Evolutionary conservation across 2,797 vertebrate genomes (phyloP), one percentile per base, ranked within the genome.

Genomic region (Pangasius mekongensis): DNA sequence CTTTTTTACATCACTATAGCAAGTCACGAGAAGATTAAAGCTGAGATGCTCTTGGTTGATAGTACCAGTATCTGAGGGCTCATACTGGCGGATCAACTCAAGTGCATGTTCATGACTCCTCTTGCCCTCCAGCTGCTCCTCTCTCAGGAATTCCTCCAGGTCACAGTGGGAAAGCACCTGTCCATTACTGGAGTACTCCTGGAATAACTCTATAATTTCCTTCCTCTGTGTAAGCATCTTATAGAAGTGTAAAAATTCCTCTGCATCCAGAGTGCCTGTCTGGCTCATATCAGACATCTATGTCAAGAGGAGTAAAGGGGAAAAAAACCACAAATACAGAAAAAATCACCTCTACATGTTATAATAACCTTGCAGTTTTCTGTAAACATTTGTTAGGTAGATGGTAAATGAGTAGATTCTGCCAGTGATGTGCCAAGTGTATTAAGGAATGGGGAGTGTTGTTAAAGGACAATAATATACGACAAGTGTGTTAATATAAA

Each of bases 171-270:
- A 96, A 74, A 99, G 90, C 87, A 94, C 98, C 93, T 97, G 97
- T 82, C 97, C 97, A 73, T 99, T 97, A 88, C 95, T 96, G 0
- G 98, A 99, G 92, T 96, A 98, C 16, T 96, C 95, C 94, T 96
- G 96, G 92, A 99, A 99, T 84, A 99, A 93, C 91, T 96, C 95
- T 92, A 96, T 94, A 62, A 99, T 95, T 30, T 99, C 98, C 5
- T 95, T 94, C 62, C 98, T 96, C 92, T 98, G 95, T 0, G 97
- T 99, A 90, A 99, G 95, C 81, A 98, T 96, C 93, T 98, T 98
- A 91, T 99, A 99, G 94, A 99, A 99, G 58, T 96, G 93, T 80
- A 99, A 97, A 74, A 99, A 99, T 94, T 99, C 96, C 86, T 99
- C 96, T 16, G 96, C 97, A 89, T 98, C 98, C 93, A 99, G 93